Percentiles rank a stretch among this genome's conserved stretches.
phyloP scores from a whole-genome alignment of 2,888 invertebrate genomes.

The Rhyacophila evoluta region DNA sequence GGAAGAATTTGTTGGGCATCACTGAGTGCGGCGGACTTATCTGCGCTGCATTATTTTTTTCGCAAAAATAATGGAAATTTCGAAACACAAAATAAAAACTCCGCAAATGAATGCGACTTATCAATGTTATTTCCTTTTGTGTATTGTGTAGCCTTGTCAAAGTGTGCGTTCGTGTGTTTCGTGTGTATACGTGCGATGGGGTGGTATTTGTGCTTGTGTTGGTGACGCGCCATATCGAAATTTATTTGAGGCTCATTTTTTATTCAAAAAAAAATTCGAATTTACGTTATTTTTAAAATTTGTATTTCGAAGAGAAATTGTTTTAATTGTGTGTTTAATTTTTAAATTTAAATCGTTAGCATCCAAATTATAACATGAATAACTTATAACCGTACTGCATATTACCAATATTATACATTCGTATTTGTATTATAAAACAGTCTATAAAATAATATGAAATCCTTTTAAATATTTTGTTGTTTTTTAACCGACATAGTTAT shows the following conservation, averaged over 20 bases:
- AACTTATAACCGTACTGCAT: no score
- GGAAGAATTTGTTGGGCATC: neutral
- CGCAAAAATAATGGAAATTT: conserved; percentile 54
- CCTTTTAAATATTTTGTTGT: no score
- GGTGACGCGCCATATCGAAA: conserved; percentile 45
- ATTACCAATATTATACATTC: no score
- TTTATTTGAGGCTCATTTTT: conserved; percentile 51
- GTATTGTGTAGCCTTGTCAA: conserved; percentile 39
- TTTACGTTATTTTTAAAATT: neutral
- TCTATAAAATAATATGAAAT: no score
- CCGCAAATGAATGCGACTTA: conserved; percentile 54
- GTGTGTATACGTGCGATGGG: conserved; percentile 19
- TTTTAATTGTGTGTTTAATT: neutral
- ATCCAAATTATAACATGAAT: no score
- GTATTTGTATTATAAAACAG: no score
- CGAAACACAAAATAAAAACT: conserved; percentile 52
- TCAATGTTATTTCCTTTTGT: conserved; percentile 54
- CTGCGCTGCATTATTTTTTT: conserved; percentile 53
- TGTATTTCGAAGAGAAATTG: neutral
- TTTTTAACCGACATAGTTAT: no score
- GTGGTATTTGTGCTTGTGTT: conserved; percentile 16
- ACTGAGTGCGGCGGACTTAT: conserved; percentile 46
- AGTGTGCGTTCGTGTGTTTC: conserved; percentile 27
- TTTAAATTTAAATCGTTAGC: no score
- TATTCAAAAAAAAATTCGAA: conserved; percentile 5